A percentile compares a stretch with the other conserved stretches of the same genome.
Evolutionary conservation across 2,888 invertebrate genomes (phyloP).

Genomic region (Orthosia incerta): DNA sequence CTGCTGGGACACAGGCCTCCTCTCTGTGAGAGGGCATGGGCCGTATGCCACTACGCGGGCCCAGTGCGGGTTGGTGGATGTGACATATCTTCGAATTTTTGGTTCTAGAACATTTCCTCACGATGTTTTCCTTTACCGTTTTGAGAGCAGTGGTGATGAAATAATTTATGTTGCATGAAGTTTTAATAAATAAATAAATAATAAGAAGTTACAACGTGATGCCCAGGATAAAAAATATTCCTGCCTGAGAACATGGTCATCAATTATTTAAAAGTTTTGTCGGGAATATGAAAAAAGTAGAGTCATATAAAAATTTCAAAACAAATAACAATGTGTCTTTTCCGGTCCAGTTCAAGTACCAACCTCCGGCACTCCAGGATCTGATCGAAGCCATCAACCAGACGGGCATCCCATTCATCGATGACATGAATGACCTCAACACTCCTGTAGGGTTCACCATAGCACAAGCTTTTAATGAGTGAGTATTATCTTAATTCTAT

Average conservation of each 20-base stretch:
- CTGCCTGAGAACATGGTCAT: neutral
- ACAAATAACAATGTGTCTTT: neutral
- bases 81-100: too few species aligned
- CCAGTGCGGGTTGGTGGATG: too few species aligned
- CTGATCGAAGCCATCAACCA: conserved; percentile 90
- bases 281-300: neutral
- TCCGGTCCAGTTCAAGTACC: conserved; percentile 89
- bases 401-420: conserved; percentile 88
- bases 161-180: too few species aligned
- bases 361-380: conserved; percentile 88
- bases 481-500: conserved; percentile 57
- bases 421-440: conserved; percentile 91
- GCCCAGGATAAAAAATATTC: too few species aligned
- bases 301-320: neutral
- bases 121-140: too few species aligned
- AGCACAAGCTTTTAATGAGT: conserved; percentile 92
- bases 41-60: too few species aligned
- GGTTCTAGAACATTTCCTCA: too few species aligned
- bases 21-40: too few species aligned
- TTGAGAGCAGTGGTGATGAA: too few species aligned
- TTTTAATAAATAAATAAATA: too few species aligned
- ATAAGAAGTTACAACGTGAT: too few species aligned
- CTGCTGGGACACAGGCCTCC: too few species aligned
- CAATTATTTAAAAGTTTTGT: neutral
- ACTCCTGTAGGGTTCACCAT: conserved; percentile 92